These are phyloP conservation scores for Macrosiphum euphorbiae DNA, from an alignment of 2,888 invertebrate species.

Conservation along the genomic window DNA sequence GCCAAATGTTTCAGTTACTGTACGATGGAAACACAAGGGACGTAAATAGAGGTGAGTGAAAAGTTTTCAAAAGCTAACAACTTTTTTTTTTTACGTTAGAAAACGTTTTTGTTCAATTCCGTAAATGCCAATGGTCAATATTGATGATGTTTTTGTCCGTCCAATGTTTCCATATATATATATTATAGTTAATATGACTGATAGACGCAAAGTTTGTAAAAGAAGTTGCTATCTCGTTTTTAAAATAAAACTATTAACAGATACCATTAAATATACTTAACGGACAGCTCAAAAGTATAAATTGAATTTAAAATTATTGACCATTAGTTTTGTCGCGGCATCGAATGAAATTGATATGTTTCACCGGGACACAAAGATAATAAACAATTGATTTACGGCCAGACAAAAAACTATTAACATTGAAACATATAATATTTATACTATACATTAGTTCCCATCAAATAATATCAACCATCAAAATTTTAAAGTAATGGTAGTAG, in stretches of 20 bases:
- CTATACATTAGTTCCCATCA: background rate
- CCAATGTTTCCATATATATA: background rate
- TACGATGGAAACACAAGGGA: background rate
- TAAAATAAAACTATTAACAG: constrained; percentile 27
- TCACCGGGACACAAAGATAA: background rate
- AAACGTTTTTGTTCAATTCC: constrained; percentile 26
- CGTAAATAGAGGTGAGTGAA: constrained; percentile 24
- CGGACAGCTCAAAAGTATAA: background rate
- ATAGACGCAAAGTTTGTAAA: background rate
- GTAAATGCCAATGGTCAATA: constrained; percentile 52
- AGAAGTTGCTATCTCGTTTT: constrained; percentile 3
- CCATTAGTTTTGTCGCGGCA: background rate
- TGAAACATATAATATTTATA: background rate
- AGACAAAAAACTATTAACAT: background rate
- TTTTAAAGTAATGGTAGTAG: background rate
- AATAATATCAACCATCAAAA: background rate
- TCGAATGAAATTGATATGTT: background rate
- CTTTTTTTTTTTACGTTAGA: background rate
- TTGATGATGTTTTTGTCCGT: constrained; percentile 46
- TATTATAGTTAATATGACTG: constrained; percentile 25
- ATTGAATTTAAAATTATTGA: background rate
- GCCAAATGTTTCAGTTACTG: constrained; percentile 43
- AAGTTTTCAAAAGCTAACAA: constrained; percentile 54
- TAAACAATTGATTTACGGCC: background rate
- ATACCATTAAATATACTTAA: constrained; percentile 19